Evolutionary conservation across 1,140 invertebrate genomes (phyloP), one percentile per base, ranked within the genome.

Genomic region (Orussus abietinus): DNA sequence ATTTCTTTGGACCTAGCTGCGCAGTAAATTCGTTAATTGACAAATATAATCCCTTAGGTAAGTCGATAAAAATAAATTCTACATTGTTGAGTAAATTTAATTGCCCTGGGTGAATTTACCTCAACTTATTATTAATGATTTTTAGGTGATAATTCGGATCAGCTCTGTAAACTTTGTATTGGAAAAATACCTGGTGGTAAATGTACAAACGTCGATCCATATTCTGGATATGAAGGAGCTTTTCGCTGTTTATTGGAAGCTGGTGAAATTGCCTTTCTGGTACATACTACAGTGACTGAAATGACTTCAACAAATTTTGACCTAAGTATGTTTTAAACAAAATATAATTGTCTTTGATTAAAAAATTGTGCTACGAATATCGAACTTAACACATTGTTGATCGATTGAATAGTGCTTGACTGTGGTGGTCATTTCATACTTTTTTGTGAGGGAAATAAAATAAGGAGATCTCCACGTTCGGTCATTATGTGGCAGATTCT

Each of bases 11-110:
- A 3, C 79, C 82, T 33, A 94, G 92, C 34, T 98, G 95, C 75
- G 90, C 94, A 12, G 88, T 93, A 0, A 95, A 96, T 66, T 90
- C 92, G 1, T 69, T 98, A 9, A 82, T 85, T 20, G 86, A 94
- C 59, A 88, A 91, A 69, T 92, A 95, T 60, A 98, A 98, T 79
- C 93, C 93, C 17, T 86, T 95, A 59, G 93, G 91, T 76, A 70
- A 67, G 57, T 57, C 12, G n/a, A n/a, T n/a, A n/a, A n/a, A 32
- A 19, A 9, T 14, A 29, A 39, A 39, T 20, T 2, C 22, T 10
- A 34, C 11, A 20, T 14, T 9, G 11, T 28, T 15, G 9, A 14
- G 29, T 11, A 29, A 26, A 7, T 26, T 26, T 12, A 25, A 17
- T n/a, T n/a, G n/a, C n/a, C n/a, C n/a, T n/a, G n/a, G n/a, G n/a